Conservation (phyloP, 2,797 vertebrate species). For the Typhlichthys subterraneus region DNA sequence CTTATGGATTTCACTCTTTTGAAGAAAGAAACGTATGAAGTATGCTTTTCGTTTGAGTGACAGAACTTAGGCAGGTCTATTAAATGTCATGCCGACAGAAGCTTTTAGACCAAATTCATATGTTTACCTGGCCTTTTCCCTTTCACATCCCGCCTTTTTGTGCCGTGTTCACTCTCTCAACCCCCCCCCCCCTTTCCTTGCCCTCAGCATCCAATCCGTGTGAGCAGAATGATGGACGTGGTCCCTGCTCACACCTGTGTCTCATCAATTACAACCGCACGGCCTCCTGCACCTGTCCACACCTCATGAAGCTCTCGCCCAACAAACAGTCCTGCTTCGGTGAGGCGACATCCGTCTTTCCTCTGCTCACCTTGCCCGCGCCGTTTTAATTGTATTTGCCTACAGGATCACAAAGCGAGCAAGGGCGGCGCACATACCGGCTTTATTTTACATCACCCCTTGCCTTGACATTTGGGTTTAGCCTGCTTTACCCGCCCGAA, state of each 20-base stretch:
- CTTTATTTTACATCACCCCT: slow-evolving; percentile 19
- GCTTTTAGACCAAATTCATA: slow-evolving; percentile 7
- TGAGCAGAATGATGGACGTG: slow-evolving; percentile 86
- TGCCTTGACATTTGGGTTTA: slow-evolving; percentile 22
- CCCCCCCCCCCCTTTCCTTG: background rate
- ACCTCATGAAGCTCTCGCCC: slow-evolving; percentile 92
- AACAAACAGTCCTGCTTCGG: slow-evolving; percentile 93
- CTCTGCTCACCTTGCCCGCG: slow-evolving; percentile 2
- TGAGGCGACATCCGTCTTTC: slow-evolving; percentile 62
- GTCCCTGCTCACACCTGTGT: slow-evolving; percentile 96
- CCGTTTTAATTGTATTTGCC: slow-evolving; percentile 4
- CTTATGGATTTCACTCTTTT: background rate
- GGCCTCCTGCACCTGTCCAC: slow-evolving; percentile 92
- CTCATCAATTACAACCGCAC: slow-evolving; percentile 93
- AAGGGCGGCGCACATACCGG: background rate
- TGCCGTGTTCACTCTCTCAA: background rate
- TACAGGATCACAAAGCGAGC: background rate
- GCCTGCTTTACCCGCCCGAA: background rate
- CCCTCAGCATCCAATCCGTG: slow-evolving; percentile 89
- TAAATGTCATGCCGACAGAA: slow-evolving; percentile 13
- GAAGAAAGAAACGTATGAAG: background rate
- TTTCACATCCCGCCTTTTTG: slow-evolving; percentile 3
- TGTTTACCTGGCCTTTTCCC: slow-evolving; percentile 8
- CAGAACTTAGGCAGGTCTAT: background rate
- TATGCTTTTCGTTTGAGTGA: background rate